Evolutionary conservation across 2,888 invertebrate genomes (phyloP).

Genomic region (Papilio elwesi): DNA sequence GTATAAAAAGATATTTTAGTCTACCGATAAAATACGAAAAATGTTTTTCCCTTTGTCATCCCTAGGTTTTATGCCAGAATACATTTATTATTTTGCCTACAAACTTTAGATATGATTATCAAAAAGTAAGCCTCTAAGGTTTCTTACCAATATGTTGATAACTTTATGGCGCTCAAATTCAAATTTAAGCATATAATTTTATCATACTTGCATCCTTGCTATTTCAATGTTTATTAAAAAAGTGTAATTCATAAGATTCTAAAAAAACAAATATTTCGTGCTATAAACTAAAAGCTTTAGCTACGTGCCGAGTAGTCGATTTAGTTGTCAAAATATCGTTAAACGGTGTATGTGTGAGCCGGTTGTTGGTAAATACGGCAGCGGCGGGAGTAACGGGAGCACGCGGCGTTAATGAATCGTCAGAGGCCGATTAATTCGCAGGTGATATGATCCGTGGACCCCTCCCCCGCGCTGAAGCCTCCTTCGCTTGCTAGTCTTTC

Average conservation of each 20-base stretch:
- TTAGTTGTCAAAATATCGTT: constrained; percentile 5
- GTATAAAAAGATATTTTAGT: neutral
- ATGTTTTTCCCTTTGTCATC: no score
- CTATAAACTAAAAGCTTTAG: neutral
- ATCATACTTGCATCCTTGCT: neutral
- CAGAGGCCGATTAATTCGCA: constrained; percentile 78
- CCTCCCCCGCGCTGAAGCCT: constrained; percentile 51
- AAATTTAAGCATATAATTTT: neutral
- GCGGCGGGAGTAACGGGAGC: constrained; percentile 64
- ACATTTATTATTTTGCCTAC: no score
- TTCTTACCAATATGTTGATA: no score
- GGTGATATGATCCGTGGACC: constrained; percentile 76
- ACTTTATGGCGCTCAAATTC: neutral
- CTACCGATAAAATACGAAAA: no score
- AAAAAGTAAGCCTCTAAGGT: no score
- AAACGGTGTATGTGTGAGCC: constrained; percentile 45
- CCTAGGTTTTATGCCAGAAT: no score
- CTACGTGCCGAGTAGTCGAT: neutral
- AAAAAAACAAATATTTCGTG: neutral
- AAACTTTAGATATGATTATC: no score
- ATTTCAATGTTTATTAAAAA: neutral
- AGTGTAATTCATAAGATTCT: neutral
- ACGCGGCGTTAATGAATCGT: constrained; percentile 80
- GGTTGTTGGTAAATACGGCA: constrained; percentile 56
- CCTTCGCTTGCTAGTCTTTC: constrained; percentile 56